These are phyloP conservation scores for Amphimedon queenslandica DNA, from an alignment of 37 sponge, comb jelly and placozoan species.

Conservation along the genomic window DNA sequence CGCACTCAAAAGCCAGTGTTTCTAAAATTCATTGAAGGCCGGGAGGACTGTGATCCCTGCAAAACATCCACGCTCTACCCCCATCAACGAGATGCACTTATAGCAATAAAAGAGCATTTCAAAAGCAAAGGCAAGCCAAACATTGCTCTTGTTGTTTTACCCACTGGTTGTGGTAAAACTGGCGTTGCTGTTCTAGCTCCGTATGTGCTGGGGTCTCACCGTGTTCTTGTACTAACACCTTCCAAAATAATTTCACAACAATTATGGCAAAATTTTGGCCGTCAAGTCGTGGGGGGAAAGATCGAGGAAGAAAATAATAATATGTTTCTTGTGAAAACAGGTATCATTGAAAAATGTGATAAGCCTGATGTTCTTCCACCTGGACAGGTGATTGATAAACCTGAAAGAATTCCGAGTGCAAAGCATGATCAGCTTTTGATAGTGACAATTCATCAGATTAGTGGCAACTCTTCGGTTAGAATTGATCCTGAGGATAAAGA, in stretches of 20 bases:
- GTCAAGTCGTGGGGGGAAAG: too few relatives aligned
- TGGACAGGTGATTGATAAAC: background rate
- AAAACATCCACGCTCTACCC: too few relatives aligned
- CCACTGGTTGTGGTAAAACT: constrained; percentile 31
- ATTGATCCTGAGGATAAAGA: background rate
- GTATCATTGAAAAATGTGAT: background rate
- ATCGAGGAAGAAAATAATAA: background rate
- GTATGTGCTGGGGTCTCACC: background rate
- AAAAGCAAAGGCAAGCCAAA: background rate
- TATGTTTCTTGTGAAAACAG: background rate
- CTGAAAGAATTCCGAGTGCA: background rate
- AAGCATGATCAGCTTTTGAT: background rate
- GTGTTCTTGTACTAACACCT: constrained; percentile 31
- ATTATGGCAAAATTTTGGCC: background rate
- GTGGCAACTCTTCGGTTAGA: background rate
- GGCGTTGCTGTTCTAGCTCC: constrained; percentile 24
- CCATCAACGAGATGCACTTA: background rate
- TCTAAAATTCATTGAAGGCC: too few relatives aligned
- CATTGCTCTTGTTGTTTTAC: constrained; percentile 21
- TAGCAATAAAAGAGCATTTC: background rate
- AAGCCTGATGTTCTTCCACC: background rate
- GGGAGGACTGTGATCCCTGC: too few relatives aligned
- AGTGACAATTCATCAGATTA: background rate
- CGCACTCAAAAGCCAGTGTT: too few relatives aligned
- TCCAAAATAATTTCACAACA: constrained; percentile 21